Conservation (phyloP, 2,888 invertebrate genomes). For the Dastarcus helophoroides region DNA sequence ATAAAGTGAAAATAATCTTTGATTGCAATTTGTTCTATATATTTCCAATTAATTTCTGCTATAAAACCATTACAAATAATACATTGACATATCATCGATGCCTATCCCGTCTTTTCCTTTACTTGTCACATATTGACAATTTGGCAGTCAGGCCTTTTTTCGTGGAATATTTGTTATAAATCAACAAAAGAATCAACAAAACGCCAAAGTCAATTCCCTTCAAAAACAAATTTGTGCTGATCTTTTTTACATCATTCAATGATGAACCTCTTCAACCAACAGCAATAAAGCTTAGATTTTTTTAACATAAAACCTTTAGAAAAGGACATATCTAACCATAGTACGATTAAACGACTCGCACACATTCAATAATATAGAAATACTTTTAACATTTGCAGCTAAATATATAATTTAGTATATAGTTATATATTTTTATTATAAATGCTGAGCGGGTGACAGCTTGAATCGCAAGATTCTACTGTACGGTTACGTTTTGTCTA, state of each 20-base stretch:
- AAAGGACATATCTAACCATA: constrained; percentile 31
- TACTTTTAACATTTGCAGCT: constrained; percentile 29
- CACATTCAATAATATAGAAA: constrained; percentile 29
- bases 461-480: constrained; percentile 36
- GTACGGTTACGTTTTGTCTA: constrained; percentile 24
- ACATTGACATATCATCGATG: too few relatives aligned
- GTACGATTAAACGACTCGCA: constrained; percentile 30
- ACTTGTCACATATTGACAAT: constrained; percentile 11
- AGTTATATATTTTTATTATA: constrained; percentile 29
- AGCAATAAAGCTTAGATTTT: constrained; percentile 30
- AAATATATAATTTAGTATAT: constrained; percentile 22
- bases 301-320: constrained; percentile 28
- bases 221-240: constrained; percentile 18
- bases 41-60: too few relatives aligned
- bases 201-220: constrained; percentile 16
- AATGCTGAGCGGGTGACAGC: constrained; percentile 39
- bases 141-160: constrained; percentile 3
- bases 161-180: too few relatives aligned
- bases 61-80: too few relatives aligned
- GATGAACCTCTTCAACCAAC: constrained; percentile 25
- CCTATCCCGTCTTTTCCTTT: constrained; percentile 10
- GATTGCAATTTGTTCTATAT: too few relatives aligned
- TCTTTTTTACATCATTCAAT: constrained; percentile 26
- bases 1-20: too few relatives aligned
- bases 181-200: too few relatives aligned